Evolutionary conservation across 2,888 invertebrate species (phyloP).

Genomic region (Pammene aurita): DNA sequence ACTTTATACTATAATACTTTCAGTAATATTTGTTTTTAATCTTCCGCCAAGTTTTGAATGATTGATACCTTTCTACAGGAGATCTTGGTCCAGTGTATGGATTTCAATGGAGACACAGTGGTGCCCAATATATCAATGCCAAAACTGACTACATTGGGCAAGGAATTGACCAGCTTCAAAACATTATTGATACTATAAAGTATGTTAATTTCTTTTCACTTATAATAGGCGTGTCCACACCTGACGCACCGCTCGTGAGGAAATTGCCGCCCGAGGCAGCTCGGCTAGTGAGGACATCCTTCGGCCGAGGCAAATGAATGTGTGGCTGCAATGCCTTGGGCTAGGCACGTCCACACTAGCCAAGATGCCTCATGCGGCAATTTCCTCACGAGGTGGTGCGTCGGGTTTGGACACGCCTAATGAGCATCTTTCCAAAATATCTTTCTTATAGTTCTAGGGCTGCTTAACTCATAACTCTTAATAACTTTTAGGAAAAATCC

Average conservation of each 20-base stretch:
- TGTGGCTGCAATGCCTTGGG: too few species aligned
- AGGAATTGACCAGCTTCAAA: constrained; percentile 95
- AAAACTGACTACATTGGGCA: constrained; percentile 90
- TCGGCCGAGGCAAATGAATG: too few species aligned
- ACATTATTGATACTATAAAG: constrained; percentile 91
- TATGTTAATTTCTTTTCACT: constrained; percentile 44
- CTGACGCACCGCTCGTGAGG: too few species aligned
- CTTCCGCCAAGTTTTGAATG: background rate
- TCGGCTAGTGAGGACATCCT: too few species aligned
- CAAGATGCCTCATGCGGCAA: too few species aligned
- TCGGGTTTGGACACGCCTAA: too few species aligned
- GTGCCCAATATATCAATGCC: constrained; percentile 93
- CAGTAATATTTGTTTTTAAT: background rate
- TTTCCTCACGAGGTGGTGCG: too few species aligned
- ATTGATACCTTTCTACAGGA: constrained; percentile 74
- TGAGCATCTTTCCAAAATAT: too few species aligned
- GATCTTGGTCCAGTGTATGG: constrained; percentile 99
- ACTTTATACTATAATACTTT: background rate
- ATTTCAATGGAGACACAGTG: constrained; percentile 99
- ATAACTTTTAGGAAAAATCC: constrained; percentile 85
- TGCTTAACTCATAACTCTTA: background rate
- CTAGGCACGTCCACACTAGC: too few species aligned
- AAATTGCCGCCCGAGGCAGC: too few species aligned
- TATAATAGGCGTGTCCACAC: too few species aligned
- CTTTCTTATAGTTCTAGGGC: too few species aligned